Percentiles rank a stretch among this genome's conserved stretches.
phyloP scores from a whole-genome alignment of 2,113 vertebrate genomes.

The Ophthalmolycus amberensis region DNA sequence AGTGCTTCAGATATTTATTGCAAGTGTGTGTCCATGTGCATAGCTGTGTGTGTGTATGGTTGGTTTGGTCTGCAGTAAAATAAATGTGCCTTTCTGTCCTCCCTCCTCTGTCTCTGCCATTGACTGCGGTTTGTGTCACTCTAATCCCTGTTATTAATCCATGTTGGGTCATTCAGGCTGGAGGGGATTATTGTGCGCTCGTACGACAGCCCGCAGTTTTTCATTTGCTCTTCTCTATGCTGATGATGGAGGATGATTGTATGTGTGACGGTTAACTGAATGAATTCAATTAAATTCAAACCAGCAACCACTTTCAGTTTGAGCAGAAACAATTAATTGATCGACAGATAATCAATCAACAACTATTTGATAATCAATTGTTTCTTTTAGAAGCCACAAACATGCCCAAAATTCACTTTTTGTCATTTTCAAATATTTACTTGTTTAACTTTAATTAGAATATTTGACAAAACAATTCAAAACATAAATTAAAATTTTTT shows the following conservation, averaged over 20 bases:
- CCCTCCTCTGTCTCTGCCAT: slow-evolving; percentile 21
- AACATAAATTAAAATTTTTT: no score
- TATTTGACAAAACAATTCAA: no score
- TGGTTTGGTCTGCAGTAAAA: slow-evolving; percentile 31
- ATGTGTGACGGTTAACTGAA: slow-evolving; percentile 2
- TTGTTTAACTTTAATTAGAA: not conserved
- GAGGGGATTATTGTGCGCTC: slow-evolving; percentile 57
- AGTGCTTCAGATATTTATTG: not conserved
- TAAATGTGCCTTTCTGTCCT: not conserved
- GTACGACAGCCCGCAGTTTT: not conserved
- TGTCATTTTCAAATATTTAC: not conserved
- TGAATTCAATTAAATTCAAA: not conserved
- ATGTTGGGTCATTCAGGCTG: slow-evolving; percentile 46
- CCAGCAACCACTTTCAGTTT: not conserved
- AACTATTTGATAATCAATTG: not conserved
- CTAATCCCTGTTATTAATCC: slow-evolving; percentile 70
- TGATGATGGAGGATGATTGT: slow-evolving; percentile 20
- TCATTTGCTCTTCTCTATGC: slow-evolving; percentile 15
- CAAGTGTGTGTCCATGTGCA: not conserved
- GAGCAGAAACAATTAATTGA: not conserved
- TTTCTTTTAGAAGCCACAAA: not conserved
- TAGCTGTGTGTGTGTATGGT: slow-evolving; percentile 6
- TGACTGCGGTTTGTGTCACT: slow-evolving; percentile 43
- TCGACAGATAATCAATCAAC: no score
- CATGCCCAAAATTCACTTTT: no score